Base-by-base conservation (phyloP, 1,140 invertebrate genomes). In the Drosophila murphyi region DNA sequence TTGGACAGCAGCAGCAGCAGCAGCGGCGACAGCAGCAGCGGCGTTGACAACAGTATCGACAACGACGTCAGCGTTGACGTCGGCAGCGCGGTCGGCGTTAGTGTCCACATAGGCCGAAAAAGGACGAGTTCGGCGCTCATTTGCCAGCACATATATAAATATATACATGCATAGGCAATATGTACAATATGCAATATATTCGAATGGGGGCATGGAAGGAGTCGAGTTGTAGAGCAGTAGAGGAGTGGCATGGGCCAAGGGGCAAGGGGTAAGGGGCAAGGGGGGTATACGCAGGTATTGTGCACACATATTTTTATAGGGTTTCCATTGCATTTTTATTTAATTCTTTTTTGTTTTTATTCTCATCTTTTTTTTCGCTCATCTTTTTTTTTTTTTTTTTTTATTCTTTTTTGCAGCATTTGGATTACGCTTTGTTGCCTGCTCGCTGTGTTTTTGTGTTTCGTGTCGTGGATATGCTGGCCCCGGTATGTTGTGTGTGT, bases 51-150 rank as follows among this genome's bases (percentile, higher is more conserved):
- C 28, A 10, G 12, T 3, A 37, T 47, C 31, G 48, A 50, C 48
- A 50, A 31, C 48, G 8, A 29, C 28, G 31, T 50, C 48, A 29
- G 31, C 48, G 10, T 4, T 29, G 48, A 50, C 12, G 54, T 41
- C 3, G 37, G 45, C 60, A 31, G 54, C 61, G 72, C 56, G 34
- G 69, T 48, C 47, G 63, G 52, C 67, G 70, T 61, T 62, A 47
- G 32, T 71, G 52, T 60, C 48, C 61, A 73, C 83, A 70, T 83
- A 83, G 80, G 85, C 77, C 83, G 77, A 89, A 88, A 89, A 88
- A 89, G 85, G 83, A 89, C 85, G 77, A 87, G 82, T 89, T 67
- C 69, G 73, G 73, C 80, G 73, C 83, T 88, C 83, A 88, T 88
- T 88, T 88, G 83, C 85, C 72, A 83, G 7, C 5, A 39, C 2